Evolutionary conservation across 2,888 invertebrate species (phyloP).

Genomic region (Apocheima hispidaria): DNA sequence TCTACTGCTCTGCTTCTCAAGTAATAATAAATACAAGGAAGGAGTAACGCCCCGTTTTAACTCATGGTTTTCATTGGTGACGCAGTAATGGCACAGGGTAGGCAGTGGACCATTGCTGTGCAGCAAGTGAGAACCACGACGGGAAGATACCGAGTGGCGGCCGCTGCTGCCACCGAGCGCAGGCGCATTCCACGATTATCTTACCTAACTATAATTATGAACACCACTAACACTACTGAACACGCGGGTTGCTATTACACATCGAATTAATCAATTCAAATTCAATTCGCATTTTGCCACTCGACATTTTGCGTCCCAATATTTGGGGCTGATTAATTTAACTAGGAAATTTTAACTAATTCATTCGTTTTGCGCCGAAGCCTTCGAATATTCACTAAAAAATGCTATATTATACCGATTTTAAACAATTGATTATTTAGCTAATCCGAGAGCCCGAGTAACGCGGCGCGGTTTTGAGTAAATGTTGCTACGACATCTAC

Average conservation of each 20-base stretch:
- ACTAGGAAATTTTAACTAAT: slow-evolving; percentile 37
- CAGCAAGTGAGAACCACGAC: slow-evolving; percentile 56
- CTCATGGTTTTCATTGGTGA: slow-evolving; percentile 46
- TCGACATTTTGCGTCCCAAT: slow-evolving; percentile 21
- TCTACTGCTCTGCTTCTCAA: slow-evolving; percentile 45
- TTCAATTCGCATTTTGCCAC: slow-evolving; percentile 27
- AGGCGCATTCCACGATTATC: slow-evolving; percentile 3
- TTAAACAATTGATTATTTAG: slow-evolving; percentile 26
- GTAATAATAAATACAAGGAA: slow-evolving; percentile 31
- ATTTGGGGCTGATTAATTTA: slow-evolving; percentile 30
- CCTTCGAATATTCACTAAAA: slow-evolving; percentile 29
- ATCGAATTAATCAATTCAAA: slow-evolving; percentile 30
- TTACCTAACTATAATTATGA: slow-evolving; percentile 25
- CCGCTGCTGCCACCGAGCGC: not conserved
- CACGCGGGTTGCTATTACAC: slow-evolving; percentile 36
- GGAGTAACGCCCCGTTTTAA: slow-evolving; percentile 46
- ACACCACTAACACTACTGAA: slow-evolving; percentile 35
- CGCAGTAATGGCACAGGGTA: slow-evolving; percentile 6
- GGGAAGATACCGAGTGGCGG: slow-evolving; percentile 40
- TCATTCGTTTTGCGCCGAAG: slow-evolving; percentile 26
- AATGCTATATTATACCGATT: slow-evolving; percentile 28
- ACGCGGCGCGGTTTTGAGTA: slow-evolving; percentile 21
- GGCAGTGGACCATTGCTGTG: slow-evolving; percentile 16
- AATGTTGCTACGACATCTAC: slow-evolving; percentile 21
- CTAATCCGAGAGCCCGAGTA: slow-evolving; percentile 29